These are phyloP conservation scores for Phaethornis superciliosus DNA, from an alignment of 2,113 vertebrate species.

Conservation along the genomic window DNA sequence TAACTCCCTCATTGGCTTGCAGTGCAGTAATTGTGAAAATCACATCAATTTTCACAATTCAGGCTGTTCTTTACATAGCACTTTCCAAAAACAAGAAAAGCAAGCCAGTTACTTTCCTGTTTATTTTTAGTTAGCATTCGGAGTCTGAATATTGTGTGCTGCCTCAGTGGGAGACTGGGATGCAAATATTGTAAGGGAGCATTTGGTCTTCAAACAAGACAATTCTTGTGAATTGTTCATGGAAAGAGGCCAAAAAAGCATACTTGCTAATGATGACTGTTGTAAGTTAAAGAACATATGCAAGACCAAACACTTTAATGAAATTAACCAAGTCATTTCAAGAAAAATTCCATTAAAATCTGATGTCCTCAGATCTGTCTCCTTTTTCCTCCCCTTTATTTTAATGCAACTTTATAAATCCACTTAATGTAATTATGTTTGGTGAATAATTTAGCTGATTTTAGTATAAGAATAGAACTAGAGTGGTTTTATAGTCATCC, in stretches of 20 bases:
- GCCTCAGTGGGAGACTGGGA: not conserved
- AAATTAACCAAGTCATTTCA: not conserved
- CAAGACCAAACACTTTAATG: not conserved
- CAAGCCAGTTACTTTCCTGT: not conserved
- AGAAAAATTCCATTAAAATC: not conserved
- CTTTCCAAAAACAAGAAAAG: not conserved
- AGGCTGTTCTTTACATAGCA: not conserved
- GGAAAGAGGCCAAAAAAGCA: not conserved
- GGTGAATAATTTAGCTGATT: not conserved
- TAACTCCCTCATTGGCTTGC: not conserved
- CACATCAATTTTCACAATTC: not conserved
- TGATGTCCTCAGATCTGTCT: not conserved
- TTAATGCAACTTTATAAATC: not conserved
- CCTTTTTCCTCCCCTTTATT: not conserved
- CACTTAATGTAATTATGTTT: not conserved
- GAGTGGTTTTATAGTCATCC: not conserved
- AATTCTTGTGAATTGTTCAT: not conserved
- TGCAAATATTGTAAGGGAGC: not conserved
- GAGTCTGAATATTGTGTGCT: not conserved
- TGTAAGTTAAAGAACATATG: not conserved
- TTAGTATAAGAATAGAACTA: not conserved
- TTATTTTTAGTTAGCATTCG: not conserved
- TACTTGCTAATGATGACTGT: not conserved
- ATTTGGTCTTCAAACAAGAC: not conserved
- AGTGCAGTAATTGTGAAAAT: not conserved